Evolutionary conservation across 1,140 invertebrate genomes (phyloP), one percentile per base, ranked within the genome.

Genomic region (Micrasema longulum): DNA sequence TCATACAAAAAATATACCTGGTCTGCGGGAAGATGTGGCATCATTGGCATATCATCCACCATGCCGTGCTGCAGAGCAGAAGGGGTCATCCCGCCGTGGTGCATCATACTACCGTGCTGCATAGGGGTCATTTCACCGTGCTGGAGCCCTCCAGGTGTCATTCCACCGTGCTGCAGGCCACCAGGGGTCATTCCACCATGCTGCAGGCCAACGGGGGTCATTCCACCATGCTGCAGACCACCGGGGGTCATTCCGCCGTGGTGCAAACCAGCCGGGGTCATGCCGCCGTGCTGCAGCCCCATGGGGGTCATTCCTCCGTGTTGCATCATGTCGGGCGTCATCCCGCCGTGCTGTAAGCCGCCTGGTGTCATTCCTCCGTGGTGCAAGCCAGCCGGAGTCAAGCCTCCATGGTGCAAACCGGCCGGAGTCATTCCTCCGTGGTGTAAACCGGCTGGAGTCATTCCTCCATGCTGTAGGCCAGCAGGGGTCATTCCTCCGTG

Each of bases 391-490:
- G 74, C 76, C 0, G 79, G 79, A 2, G 79, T 80, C 71, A 70
- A 70, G 0, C 67, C 68, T 14, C 72, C 75, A 31, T 82, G 80
- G 47, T 80, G 77, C 65, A 81, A 73, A 35, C 77, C 80, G 64
- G 78, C 82, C 35, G 87, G 86, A 4, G 86, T 87, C 76, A 87
- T 78, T 9, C 83, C 84, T 5, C 82, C 86, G 63, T 88, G 86
- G 11, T 75, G 80, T 12, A 85, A 79, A 41, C 80, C 80, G 36
- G 75, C 77, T 0, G 76, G 76, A 18, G 70, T 80, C 77, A 62
- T 76, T 4, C 76, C 79, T 16, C 79, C 79, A 53, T 82, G 80
- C 7, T 77, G 76, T 5, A 81, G 53, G 1, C 77, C 79, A 0
- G 71, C 76, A 0, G 80, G 80, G 0, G 80, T 78, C 76, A 78